Conservation (phyloP, 2,797 vertebrate species). For the Nothura maculosa region DNA sequence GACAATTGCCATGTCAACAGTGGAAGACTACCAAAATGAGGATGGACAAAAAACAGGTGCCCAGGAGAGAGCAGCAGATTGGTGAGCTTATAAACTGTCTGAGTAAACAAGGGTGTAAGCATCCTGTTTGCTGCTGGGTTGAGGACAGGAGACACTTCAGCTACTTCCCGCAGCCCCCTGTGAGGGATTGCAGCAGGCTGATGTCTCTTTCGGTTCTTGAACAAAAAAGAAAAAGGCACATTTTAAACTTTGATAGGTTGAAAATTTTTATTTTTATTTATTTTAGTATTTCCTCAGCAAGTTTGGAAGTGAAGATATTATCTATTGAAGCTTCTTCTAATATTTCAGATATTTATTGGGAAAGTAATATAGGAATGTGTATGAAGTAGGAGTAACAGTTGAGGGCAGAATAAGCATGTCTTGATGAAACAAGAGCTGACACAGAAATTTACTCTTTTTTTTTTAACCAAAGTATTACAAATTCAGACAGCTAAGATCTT, state of each 20-base stretch:
- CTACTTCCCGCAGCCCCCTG: neutral
- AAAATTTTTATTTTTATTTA: neutral
- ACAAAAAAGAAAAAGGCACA: neutral
- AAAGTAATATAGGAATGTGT: neutral
- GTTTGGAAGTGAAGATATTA: neutral
- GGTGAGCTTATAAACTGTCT: neutral
- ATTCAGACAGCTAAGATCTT: neutral
- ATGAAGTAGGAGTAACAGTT: neutral
- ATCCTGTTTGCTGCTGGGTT: neutral
- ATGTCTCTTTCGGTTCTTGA: neutral
- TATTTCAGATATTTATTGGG: neutral
- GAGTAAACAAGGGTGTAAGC: neutral
- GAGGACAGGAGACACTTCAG: neutral
- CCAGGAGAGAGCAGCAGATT: neutral
- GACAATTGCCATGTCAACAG: neutral
- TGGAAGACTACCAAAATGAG: neutral
- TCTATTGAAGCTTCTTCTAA: neutral
- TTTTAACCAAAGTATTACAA: neutral
- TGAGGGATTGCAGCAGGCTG: neutral
- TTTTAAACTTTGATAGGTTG: neutral
- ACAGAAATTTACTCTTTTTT: neutral
- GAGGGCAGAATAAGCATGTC: neutral
- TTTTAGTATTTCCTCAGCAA: neutral
- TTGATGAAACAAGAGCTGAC: constrained; percentile 3
- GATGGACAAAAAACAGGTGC: neutral